Conservation (phyloP, 2,113 vertebrate species). For the Ceyx melanurus region DNA sequence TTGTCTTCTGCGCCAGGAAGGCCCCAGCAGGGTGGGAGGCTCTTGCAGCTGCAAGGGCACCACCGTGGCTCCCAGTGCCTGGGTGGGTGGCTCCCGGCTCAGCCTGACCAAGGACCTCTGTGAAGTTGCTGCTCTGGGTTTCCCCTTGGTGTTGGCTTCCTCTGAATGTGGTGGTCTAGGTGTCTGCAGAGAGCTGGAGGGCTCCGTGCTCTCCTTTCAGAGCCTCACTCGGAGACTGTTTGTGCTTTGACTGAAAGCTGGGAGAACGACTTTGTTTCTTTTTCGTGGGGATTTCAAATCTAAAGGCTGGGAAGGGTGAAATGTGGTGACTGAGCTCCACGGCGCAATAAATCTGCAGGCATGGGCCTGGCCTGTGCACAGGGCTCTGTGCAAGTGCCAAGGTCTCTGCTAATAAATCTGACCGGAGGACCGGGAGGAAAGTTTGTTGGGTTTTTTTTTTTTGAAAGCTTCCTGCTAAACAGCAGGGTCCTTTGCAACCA, state of each 20-base stretch:
- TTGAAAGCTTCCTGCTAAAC: neutral
- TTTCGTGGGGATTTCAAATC: neutral
- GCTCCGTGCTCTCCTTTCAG: neutral
- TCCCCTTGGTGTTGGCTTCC: neutral
- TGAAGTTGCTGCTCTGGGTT: neutral
- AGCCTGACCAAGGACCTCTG: neutral
- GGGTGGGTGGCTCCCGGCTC: neutral
- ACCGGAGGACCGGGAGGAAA: constrained; percentile 1
- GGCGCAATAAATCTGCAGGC: constrained; percentile 23
- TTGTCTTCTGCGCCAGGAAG: neutral
- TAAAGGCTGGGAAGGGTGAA: neutral
- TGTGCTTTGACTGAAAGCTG: neutral
- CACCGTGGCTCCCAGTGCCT: neutral
- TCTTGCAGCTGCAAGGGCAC: neutral
- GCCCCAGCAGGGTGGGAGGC: neutral
- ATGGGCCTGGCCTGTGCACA: neutral
- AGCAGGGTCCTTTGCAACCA: constrained; percentile 18
- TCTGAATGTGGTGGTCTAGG: too few relatives aligned
- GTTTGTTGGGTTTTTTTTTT: neutral
- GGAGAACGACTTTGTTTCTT: neutral
- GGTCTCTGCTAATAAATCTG: constrained; percentile 63
- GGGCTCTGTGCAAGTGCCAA: constrained; percentile 30
- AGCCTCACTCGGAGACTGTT: neutral
- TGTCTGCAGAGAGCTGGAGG: neutral
- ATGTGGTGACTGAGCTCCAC: neutral